phyloP scores from a whole-genome alignment of 2,888 invertebrate genomes.

The Cephus runcator region DNA sequence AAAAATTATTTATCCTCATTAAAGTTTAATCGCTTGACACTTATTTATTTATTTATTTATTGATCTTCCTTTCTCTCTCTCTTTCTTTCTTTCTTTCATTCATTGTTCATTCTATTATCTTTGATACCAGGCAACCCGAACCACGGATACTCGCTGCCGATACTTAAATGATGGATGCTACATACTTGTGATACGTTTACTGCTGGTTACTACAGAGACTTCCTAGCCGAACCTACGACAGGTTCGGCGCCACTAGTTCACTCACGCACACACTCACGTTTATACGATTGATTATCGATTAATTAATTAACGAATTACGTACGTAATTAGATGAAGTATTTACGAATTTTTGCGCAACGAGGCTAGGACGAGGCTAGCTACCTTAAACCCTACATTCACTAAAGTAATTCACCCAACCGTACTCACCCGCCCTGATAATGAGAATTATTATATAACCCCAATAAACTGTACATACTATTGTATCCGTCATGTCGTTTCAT shows the following conservation, averaged over 20 bases:
- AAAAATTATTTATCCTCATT: not conserved
- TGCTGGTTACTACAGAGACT: conserved; percentile 66
- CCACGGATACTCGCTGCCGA: conserved; percentile 47
- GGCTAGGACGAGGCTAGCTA: conserved; percentile 66
- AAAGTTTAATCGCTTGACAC: not conserved
- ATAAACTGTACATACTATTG: conserved; percentile 64
- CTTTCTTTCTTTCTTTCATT: no score
- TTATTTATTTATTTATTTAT: not conserved
- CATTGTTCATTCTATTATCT: not conserved
- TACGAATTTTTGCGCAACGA: conserved; percentile 50
- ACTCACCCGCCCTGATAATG: conserved; percentile 57
- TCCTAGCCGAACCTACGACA: conserved; percentile 55
- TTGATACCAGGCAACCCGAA: conserved; percentile 21
- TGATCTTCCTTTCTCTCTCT: not conserved
- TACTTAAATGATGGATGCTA: conserved; percentile 61
- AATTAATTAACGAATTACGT: conserved; percentile 56
- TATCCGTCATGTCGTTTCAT: conserved; percentile 19
- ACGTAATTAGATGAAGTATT: conserved; percentile 24
- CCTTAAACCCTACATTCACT: conserved; percentile 50
- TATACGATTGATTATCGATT: conserved; percentile 59
- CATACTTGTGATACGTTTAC: conserved; percentile 66
- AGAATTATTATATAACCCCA: conserved; percentile 60
- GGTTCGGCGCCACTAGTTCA: conserved; percentile 64
- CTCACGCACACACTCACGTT: conserved; percentile 65
- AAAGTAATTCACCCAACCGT: conserved; percentile 32